phyloP scores from a whole-genome alignment of 1,140 invertebrate genomes.

The Drosophila watanabei region DNA sequence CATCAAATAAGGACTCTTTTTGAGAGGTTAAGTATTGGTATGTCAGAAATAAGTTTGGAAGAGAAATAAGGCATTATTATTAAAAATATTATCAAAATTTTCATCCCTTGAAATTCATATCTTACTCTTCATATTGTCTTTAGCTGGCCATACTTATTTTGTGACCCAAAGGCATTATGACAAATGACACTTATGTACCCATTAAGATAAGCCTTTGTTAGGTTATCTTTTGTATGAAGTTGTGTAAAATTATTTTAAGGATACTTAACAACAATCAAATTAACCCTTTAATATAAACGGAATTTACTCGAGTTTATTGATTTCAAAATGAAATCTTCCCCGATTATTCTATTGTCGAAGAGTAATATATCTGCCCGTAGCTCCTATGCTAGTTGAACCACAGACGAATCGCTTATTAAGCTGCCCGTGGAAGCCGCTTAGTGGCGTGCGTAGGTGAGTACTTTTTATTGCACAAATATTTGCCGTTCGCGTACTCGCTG shows the following conservation, averaged over 20 bases:
- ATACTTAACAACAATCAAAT: neutral
- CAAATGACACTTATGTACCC: too few species aligned
- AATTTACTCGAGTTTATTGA: neutral
- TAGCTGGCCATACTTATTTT: too few species aligned
- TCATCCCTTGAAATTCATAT: too few species aligned
- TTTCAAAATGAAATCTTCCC: neutral
- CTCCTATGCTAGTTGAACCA: conserved; percentile 2
- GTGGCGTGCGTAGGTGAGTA: conserved; percentile 35
- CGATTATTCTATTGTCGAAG: neutral
- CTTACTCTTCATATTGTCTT: too few species aligned
- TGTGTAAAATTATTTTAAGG: neutral
- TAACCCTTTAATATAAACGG: neutral
- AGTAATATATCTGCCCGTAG: neutral
- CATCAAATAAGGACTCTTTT: neutral
- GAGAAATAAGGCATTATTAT: too few species aligned
- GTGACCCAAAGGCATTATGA: too few species aligned
- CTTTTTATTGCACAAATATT: conserved; percentile 75
- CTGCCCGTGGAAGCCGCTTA: conserved; percentile 47
- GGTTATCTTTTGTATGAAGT: too few species aligned
- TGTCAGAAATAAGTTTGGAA: neutral
- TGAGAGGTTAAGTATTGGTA: neutral
- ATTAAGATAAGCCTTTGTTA: neutral
- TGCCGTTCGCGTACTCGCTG: conserved; percentile 50
- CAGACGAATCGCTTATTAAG: conserved; percentile 46
- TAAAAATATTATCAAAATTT: too few species aligned